Conservation (phyloP, 1,140 invertebrate species). For the Chionoecetes opilio region DNA sequence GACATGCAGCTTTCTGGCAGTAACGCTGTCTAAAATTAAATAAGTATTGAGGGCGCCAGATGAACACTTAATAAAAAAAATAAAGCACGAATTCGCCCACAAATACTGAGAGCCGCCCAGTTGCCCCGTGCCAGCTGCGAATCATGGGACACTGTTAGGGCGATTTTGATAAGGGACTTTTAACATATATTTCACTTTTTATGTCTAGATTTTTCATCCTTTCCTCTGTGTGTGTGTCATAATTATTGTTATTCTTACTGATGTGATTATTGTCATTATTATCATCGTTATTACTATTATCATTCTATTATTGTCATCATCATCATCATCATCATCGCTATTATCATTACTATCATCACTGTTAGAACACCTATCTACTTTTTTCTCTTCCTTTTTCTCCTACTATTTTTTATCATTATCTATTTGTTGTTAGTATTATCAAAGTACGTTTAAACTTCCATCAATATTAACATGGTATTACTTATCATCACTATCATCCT, state of each 20-base stretch:
- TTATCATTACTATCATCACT: too few species aligned
- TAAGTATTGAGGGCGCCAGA: not conserved
- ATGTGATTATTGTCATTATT: too few species aligned
- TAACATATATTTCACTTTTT: not conserved
- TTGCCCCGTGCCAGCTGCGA: not conserved
- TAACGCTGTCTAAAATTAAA: conserved; percentile 9
- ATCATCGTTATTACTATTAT: too few species aligned
- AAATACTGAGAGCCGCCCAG: not conserved
- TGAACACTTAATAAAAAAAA: not conserved
- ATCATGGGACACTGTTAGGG: not conserved
- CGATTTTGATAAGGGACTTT: not conserved
- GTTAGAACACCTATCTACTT: too few species aligned
- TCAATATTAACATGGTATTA: too few species aligned
- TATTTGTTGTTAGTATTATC: too few species aligned
- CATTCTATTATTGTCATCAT: too few species aligned
- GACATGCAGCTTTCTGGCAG: not conserved
- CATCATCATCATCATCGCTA: not conserved
- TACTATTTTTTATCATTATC: too few species aligned
- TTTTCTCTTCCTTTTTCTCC: too few species aligned
- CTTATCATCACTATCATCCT: too few species aligned
- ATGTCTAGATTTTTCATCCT: not conserved
- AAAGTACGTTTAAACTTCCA: too few species aligned
- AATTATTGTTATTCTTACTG: too few species aligned
- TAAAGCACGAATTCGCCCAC: not conserved
- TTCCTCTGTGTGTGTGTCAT: not conserved